Percentiles rank a stretch among this genome's conserved stretches.
Conservation (phyloP, 2,113 vertebrate genomes). For the Aix galericulata region DNA sequence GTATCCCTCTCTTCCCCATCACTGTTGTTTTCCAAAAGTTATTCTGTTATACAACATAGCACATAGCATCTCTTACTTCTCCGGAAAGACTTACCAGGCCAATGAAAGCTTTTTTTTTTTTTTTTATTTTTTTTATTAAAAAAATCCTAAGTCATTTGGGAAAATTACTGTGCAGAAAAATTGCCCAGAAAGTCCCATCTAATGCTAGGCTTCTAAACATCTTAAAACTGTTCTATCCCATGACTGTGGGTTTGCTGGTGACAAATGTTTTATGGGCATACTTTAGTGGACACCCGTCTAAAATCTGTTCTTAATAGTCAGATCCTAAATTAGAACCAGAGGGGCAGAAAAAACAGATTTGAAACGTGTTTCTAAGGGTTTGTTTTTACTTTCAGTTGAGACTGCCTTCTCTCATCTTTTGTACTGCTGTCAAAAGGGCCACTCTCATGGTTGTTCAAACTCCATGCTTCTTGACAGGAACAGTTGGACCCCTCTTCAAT, state of each 20-base stretch:
- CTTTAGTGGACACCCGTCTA: constrained; percentile 60
- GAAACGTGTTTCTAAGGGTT: constrained; percentile 59
- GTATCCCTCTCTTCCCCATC: not conserved
- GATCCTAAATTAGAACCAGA: constrained; percentile 61
- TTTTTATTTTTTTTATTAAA: not conserved
- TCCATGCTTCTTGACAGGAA: constrained; percentile 68
- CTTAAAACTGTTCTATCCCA: constrained; percentile 32
- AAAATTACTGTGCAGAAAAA: not conserved
- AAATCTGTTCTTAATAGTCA: constrained; percentile 67
- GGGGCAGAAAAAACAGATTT: constrained; percentile 50
- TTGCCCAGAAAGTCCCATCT: not conserved
- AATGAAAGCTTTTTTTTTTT: not conserved
- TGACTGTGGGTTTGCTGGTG: constrained; percentile 53
- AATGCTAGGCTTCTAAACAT: constrained; percentile 4
- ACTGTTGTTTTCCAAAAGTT: not conserved
- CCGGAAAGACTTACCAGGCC: not conserved
- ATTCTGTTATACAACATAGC: not conserved
- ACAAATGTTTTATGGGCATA: constrained; percentile 70
- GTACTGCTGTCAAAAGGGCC: constrained; percentile 60
- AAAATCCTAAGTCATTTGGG: not conserved
- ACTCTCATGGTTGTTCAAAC: constrained; percentile 60
- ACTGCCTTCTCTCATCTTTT: constrained; percentile 64
- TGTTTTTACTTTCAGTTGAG: constrained; percentile 66
- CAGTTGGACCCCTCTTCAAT: constrained; percentile 59
- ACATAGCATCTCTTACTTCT: not conserved